phyloP scores from a whole-genome alignment of 2,797 vertebrate species.

The Sebastes glaucus region DNA sequence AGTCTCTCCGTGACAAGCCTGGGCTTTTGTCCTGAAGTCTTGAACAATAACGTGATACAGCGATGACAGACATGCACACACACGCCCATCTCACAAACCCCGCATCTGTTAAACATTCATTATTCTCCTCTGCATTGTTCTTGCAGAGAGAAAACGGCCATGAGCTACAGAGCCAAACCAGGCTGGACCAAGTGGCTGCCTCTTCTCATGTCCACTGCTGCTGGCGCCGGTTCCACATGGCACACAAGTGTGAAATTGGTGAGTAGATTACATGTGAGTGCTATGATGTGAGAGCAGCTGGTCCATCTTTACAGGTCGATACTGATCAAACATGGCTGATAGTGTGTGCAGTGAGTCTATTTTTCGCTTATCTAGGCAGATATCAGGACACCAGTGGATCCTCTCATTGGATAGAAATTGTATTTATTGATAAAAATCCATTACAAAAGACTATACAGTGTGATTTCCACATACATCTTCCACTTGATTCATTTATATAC shows the following conservation, averaged over 20 bases:
- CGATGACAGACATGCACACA: constrained; percentile 46
- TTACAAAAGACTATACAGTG: constrained; percentile 35
- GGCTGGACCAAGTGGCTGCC: constrained; percentile 16
- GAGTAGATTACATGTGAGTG: constrained; percentile 58
- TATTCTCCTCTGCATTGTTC: constrained; percentile 11
- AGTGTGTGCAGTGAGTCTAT: constrained; percentile 17
- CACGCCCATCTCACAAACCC: constrained; percentile 31
- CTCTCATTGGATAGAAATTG: constrained; percentile 8
- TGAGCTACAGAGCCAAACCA: constrained; percentile 1
- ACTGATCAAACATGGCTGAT: constrained; percentile 59
- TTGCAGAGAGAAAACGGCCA: constrained; percentile 14
- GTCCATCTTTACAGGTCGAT: constrained; percentile 54
- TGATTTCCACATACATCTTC: constrained; percentile 4
- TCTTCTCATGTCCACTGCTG: constrained; percentile 25
- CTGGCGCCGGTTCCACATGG: constrained; percentile 36
- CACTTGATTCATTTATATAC: background rate
- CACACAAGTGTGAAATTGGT: constrained; percentile 67
- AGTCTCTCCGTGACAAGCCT: constrained; percentile 38
- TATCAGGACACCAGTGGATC: constrained; percentile 16
- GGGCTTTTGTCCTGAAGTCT: constrained; percentile 51
- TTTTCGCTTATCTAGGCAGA: constrained; percentile 26
- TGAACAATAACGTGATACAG: constrained; percentile 40
- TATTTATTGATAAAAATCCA: constrained; percentile 61
- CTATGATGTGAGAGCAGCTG: constrained; percentile 44
- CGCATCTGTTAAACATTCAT: constrained; percentile 42